Conservation (phyloP, 2,113 vertebrate genomes). For the Hypocryptadius cinnamomeus region DNA sequence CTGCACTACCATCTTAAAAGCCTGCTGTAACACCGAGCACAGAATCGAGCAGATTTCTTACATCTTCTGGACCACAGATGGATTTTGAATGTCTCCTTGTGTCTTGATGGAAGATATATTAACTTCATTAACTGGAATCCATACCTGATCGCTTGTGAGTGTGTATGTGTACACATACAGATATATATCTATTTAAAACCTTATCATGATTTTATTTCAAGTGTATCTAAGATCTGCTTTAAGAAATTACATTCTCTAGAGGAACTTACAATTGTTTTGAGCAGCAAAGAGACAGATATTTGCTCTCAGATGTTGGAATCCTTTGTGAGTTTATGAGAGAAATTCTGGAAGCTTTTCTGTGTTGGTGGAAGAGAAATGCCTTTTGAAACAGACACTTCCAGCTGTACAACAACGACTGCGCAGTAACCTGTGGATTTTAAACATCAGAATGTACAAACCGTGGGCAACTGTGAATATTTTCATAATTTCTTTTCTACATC, state of each 20-base stretch:
- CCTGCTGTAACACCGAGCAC: slow-evolving; percentile 24
- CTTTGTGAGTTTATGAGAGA: slow-evolving; percentile 18
- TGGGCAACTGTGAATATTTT: slow-evolving; percentile 72
- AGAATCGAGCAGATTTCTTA: background rate
- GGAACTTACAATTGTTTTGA: slow-evolving; percentile 35
- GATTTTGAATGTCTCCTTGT: slow-evolving; percentile 23
- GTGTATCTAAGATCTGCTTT: background rate
- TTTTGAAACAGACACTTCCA: slow-evolving; percentile 56
- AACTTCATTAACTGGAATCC: slow-evolving; percentile 12
- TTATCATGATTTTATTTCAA: slow-evolving; percentile 38
- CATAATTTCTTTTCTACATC: slow-evolving; percentile 68
- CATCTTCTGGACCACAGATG: slow-evolving; percentile 45
- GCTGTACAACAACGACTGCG: slow-evolving; percentile 44
- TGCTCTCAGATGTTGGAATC: slow-evolving; percentile 15
- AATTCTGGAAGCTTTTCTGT: slow-evolving; percentile 19
- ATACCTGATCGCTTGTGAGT: slow-evolving; percentile 21
- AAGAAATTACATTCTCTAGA: slow-evolving; percentile 41
- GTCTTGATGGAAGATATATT: slow-evolving; percentile 36
- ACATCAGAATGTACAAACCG: slow-evolving; percentile 74
- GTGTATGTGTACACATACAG: background rate
- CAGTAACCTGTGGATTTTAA: slow-evolving; percentile 59
- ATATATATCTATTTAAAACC: background rate
- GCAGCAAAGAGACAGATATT: slow-evolving; percentile 32
- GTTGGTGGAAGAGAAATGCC: slow-evolving; percentile 63
- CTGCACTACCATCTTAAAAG: slow-evolving; percentile 42